Conservation (phyloP, 92 coral and sea anemone genomes). For the Paramuricea clavata region DNA sequence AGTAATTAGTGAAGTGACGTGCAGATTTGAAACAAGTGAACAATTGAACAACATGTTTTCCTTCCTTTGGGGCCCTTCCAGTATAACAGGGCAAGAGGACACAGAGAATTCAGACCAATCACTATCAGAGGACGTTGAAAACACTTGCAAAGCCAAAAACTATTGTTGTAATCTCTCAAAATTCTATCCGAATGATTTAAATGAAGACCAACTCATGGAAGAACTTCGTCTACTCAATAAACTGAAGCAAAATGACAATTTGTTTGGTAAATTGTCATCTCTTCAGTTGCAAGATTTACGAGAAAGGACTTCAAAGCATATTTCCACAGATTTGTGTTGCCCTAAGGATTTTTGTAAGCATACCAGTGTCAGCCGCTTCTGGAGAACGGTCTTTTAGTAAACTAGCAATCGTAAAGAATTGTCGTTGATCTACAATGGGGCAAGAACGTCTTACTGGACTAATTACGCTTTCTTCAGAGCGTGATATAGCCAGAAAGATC, state of each 20-base stretch:
- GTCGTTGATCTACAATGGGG: background rate
- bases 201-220: background rate
- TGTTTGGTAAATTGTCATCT: background rate
- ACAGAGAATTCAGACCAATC: too few relatives aligned
- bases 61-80: too few relatives aligned
- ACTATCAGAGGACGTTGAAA: background rate
- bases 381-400: background rate
- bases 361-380: background rate
- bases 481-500: background rate
- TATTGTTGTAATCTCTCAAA: background rate
- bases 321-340: background rate
- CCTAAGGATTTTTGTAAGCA: background rate
- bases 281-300: background rate
- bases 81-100: too few relatives aligned
- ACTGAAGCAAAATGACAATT: background rate
- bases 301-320: background rate
- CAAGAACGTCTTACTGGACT: background rate
- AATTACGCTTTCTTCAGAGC: background rate
- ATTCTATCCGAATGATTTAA: background rate
- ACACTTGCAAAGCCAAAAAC: background rate
- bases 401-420: background rate
- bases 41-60: constrained; percentile 9
- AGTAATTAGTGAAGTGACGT: background rate
- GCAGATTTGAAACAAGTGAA: background rate
- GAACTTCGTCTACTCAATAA: background rate